Evolutionary conservation across 1,140 invertebrate genomes (phyloP).

Genomic region (Drosophila nasuta): DNA sequence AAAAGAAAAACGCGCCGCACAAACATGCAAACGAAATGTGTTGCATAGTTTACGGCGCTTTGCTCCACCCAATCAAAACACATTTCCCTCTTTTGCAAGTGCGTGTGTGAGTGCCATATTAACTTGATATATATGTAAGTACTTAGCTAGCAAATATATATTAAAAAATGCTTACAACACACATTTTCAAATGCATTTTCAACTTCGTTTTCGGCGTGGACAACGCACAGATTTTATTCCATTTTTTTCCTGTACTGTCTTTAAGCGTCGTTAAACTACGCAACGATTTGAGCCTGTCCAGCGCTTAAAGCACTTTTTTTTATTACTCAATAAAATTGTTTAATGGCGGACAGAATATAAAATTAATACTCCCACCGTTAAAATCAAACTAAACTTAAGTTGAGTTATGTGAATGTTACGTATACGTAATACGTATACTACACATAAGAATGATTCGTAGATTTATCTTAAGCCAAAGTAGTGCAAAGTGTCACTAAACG

Average conservation of each 20-base stretch:
- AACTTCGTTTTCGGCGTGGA: neutral
- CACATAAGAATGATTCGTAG: neutral
- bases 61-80: constrained; percentile 26
- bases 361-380: constrained; percentile 23
- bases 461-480: neutral
- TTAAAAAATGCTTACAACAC: constrained; percentile 65
- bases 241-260: constrained; percentile 10
- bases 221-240: constrained; percentile 9
- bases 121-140: constrained; percentile 69
- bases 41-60: constrained; percentile 74
- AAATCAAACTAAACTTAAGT: constrained; percentile 9
- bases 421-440: neutral
- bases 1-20: constrained; percentile 50
- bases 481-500: neutral
- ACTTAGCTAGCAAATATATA: constrained; percentile 61
- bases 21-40: constrained; percentile 78
- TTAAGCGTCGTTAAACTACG: constrained; percentile 38
- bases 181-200: constrained; percentile 32
- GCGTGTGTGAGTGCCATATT: constrained; percentile 51
- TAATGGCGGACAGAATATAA: constrained; percentile 24
- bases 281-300: constrained; percentile 23
- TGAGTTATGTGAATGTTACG: neutral
- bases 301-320: constrained; percentile 18
- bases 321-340: constrained; percentile 28
- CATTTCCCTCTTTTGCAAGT: neutral